Evolutionary conservation across 2,113 vertebrate species (phyloP), one percentile per base, ranked within the genome.

Genomic region (Talpa occidentalis): DNA sequence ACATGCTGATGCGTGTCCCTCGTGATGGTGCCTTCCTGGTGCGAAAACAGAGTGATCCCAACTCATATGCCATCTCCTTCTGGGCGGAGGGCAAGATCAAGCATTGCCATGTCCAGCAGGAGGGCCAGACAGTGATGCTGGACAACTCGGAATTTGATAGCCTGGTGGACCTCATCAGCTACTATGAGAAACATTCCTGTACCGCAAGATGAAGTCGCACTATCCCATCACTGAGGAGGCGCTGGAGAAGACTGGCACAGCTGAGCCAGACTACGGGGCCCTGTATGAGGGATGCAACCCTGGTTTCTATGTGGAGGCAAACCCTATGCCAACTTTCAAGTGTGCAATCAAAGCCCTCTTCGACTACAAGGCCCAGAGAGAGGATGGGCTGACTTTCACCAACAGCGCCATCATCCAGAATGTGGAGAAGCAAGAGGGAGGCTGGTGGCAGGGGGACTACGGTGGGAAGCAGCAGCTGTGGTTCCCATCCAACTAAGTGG

Each of bases 141-240:
- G 99, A 99, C 32, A 99, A 99, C 96, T 99, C 99, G 0, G 99
- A 99, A 97, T 99, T 99, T 0, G 99, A 99, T 97, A 99, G 99
- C 97, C 98, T 99, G 0, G 99, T 99, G 30, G 99, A 99, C 97
- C 98, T 99, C 92, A 99, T 99, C 98, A 99, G 99, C 97, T 99
- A 99, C 98, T 99, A 99, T 0, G 99, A 99, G 98, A 99, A 99
- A 97, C 99, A 99, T 32, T 99, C 99, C 98, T 99, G 60, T 99
- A 99, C 97, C 99, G 99, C 88, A 99, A 99, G 98, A 99, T 99
- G 99, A 99, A 99, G 96, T 98, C 99, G 92, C 99, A 99, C 64
- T 99, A 99, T 88, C 99, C 99, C 94, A 99, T 99, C 98, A 99
- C 99, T 0, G 99, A 99, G 98, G 99, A 99, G 97, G 99, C 99